phyloP scores from a whole-genome alignment of 2,888 invertebrate species.

The Eilema griseolum region DNA sequence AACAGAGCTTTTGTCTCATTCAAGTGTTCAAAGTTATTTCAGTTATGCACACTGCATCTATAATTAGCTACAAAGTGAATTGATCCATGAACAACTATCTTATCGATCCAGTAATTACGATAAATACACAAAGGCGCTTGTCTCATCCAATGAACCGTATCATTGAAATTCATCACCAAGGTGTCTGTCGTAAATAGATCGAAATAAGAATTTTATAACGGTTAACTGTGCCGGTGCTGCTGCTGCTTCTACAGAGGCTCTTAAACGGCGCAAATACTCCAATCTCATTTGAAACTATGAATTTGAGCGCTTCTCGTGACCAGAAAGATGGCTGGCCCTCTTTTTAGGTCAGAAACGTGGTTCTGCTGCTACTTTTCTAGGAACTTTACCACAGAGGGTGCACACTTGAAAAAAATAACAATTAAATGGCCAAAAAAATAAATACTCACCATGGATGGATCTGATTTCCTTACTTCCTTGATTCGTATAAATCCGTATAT shows the following conservation, averaged over 20 bases:
- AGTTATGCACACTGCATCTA: slow-evolving; percentile 47
- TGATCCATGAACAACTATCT: slow-evolving; percentile 56
- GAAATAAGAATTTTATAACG: slow-evolving; percentile 26
- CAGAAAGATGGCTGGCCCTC: too few relatives aligned
- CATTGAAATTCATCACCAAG: slow-evolving; percentile 50
- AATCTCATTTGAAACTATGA: too few relatives aligned
- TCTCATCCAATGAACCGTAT: slow-evolving; percentile 65
- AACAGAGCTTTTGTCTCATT: slow-evolving; percentile 29
- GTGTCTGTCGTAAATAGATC: slow-evolving; percentile 44
- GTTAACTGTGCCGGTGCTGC: too few relatives aligned
- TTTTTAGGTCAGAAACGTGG: too few relatives aligned
- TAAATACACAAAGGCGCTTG: slow-evolving; percentile 59
- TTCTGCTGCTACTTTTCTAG: too few relatives aligned
- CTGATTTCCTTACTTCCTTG: slow-evolving; percentile 88
- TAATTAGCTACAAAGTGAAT: slow-evolving; percentile 56
- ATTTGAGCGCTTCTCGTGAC: too few relatives aligned
- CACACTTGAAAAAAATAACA: too few relatives aligned
- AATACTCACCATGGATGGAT: slow-evolving; percentile 71
- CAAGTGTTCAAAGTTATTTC: slow-evolving; percentile 28
- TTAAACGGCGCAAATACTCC: too few relatives aligned
- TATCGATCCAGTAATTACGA: slow-evolving; percentile 58
- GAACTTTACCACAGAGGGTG: too few relatives aligned
- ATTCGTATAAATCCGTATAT: slow-evolving; percentile 91
- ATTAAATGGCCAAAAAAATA: slow-evolving; percentile 18
- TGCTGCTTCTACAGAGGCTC: too few relatives aligned